phyloP scores from a whole-genome alignment of 2,113 vertebrate genomes.

The Ptilorrhoa leucosticta region DNA sequence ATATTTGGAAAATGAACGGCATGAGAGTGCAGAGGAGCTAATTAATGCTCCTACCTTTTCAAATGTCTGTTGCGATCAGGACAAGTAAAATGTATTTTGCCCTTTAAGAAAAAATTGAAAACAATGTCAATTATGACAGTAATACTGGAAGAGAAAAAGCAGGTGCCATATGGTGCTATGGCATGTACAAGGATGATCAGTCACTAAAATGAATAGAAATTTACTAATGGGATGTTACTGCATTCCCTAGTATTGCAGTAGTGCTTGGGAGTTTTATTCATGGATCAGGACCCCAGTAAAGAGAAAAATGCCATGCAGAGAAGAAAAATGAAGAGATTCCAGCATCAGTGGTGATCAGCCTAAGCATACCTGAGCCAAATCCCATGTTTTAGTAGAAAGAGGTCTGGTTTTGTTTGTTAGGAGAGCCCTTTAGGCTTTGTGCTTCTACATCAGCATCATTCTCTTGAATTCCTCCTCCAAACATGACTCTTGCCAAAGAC shows the following conservation, averaged over 20 bases:
- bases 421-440: background rate
- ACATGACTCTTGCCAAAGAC: background rate
- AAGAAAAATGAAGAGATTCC: background rate
- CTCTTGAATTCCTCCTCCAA: background rate
- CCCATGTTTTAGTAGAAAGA: background rate
- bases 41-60: background rate
- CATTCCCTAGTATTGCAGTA: background rate
- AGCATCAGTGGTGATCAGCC: background rate
- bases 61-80: background rate
- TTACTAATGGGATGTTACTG: background rate
- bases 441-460: background rate
- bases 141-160: background rate
- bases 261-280: background rate
- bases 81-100: background rate
- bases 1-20: background rate
- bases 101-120: slow-evolving; percentile 2
- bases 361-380: background rate
- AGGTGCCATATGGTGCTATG: background rate
- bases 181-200: background rate
- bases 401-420: background rate
- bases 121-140: background rate
- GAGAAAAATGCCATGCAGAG: background rate
- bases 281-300: background rate
- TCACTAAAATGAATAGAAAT: background rate
- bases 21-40: background rate